phyloP scores from a whole-genome alignment of 1,140 invertebrate species.

The Euwallacea fornicatus region DNA sequence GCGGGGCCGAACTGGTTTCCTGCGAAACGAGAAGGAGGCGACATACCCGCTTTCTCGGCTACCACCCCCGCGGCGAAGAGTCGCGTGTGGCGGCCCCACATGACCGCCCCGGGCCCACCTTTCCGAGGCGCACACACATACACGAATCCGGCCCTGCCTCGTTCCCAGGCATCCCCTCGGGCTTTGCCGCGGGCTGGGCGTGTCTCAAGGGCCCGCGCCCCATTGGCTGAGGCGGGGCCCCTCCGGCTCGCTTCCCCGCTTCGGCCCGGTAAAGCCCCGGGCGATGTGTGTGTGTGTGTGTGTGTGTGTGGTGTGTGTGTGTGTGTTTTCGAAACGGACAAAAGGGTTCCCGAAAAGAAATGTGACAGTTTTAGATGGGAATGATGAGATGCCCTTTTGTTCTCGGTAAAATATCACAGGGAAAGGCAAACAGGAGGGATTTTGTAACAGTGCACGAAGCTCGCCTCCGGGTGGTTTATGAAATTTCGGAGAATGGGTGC shows the following conservation, averaged over 20 bases:
- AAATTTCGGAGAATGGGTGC: too few species aligned
- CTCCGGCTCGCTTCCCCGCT: not conserved
- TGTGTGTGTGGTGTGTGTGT: too few species aligned
- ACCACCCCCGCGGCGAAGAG: constrained; percentile 24
- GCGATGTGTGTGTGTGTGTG: not conserved
- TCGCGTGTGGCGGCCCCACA: constrained; percentile 20
- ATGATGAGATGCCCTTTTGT: constrained; percentile 1
- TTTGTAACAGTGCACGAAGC: too few species aligned
- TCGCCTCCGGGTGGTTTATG: too few species aligned
- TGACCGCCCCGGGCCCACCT: constrained; percentile 11
- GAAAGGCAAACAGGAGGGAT: too few species aligned
- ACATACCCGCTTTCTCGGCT: constrained; percentile 16
- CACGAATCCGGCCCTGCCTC: not conserved
- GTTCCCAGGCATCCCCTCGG: too few species aligned
- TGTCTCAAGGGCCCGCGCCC: not conserved
- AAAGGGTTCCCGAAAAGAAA: constrained; percentile 7
- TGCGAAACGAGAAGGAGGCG: not conserved
- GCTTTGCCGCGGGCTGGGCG: not conserved
- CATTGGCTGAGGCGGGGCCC: constrained; percentile 10
- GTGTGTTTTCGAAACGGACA: not conserved
- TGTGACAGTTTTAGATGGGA: constrained; percentile 8
- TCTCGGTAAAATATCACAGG: too few species aligned
- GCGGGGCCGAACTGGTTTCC: not conserved
- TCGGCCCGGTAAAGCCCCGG: not conserved
- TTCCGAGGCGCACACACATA: too few species aligned